Evolutionary conservation across 1,140 invertebrate species (phyloP).

Genomic region (Drosophila leontia): DNA sequence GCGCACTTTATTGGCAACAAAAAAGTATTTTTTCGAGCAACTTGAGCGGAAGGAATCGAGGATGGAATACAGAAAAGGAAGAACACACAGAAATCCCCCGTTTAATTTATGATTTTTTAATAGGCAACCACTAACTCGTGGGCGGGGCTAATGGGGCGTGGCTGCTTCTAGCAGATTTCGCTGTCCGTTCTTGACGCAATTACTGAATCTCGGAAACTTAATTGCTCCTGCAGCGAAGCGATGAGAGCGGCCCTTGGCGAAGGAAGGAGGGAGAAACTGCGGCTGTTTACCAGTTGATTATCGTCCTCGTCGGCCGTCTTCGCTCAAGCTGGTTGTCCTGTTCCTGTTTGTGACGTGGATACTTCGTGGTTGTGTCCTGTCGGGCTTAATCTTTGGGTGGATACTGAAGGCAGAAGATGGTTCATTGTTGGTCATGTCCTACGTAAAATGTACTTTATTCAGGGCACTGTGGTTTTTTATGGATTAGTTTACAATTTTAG

Average conservation of each 20-base stretch:
- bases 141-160: conserved; percentile 33
- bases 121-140: conserved; percentile 24
- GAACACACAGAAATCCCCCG: background rate
- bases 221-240: conserved; percentile 22
- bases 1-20: conserved; percentile 26
- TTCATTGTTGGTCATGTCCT: background rate
- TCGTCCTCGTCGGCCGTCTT: conserved; percentile 22
- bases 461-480: no score
- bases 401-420: background rate
- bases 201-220: conserved; percentile 35
- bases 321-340: conserved; percentile 11
- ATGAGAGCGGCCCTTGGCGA: conserved; percentile 6
- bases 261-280: conserved; percentile 1
- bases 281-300: conserved; percentile 38
- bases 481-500: no score
- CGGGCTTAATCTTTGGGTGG: background rate
- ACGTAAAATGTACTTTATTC: background rate
- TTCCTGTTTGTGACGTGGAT: conserved; percentile 35
- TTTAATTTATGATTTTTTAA: conserved; percentile 47
- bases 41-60: conserved; percentile 5
- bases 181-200: conserved; percentile 36
- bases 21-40: background rate
- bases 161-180: conserved; percentile 12
- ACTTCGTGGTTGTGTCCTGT: conserved; percentile 24
- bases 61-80: conserved; percentile 1